Evolutionary conservation across 2,113 vertebrate species (phyloP), one percentile per base, ranked within the genome.

Genomic region (Alethe diademata): DNA sequence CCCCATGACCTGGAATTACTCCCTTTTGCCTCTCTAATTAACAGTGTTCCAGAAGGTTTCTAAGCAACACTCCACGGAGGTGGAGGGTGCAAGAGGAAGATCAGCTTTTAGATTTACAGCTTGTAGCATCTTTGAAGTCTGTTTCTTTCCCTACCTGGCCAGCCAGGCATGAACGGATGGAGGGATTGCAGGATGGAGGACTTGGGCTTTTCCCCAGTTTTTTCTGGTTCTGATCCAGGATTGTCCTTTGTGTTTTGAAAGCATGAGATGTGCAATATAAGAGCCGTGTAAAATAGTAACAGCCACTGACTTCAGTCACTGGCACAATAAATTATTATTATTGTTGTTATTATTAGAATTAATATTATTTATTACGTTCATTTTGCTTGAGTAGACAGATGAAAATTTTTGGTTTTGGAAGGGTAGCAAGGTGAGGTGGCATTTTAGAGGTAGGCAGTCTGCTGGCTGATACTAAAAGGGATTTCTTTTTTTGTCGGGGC

Each of bases 21-120:
- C 35, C 53, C 42, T 22, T 28, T 90, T 43, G 17, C 17, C 65
- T 42, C 42, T 70, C n/a, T 43, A 26, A 35, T 69, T 35, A 70
- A 4, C 31, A 33, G 64, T 17, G 18, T 43, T 73, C 58, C 56
- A 15, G 35, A 24, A 84, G n/a, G 26, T 64, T 76, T 96, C 69
- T 35, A 20, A 84, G n/a, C 0, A 5, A 8, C 0, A 0, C 29
- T 72, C 5, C 19, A 1, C 5, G 4, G 58, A 50, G 43, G 14
- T 56, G 36, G 60, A 33, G 31, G 22, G 6, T 11, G 11, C 24
- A 5, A 28, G 33, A 35, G 14, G 18, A 51, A 50, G 42, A 81
- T 43, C 16, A 40, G 3, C n/a, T 53, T 60, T 60, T 22, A 22
- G 56, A 33, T 36, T 43, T 43, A 5, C 29, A 6, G 14, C 6